phyloP scores from a whole-genome alignment of 2,113 vertebrate genomes.

The Nematolebias whitei region DNA sequence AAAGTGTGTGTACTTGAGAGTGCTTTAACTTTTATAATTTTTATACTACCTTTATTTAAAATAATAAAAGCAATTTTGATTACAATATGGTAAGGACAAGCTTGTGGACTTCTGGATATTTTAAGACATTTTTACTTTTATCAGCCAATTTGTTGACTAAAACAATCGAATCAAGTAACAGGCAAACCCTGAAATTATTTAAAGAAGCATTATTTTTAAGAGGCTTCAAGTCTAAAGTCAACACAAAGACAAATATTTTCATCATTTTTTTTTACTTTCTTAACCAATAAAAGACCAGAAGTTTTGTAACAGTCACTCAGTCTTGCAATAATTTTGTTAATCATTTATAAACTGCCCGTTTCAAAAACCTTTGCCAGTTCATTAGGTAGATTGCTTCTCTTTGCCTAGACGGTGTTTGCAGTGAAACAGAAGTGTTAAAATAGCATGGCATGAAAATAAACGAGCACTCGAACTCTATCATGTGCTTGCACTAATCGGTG shows the following conservation, averaged over 20 bases:
- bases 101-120: not conserved
- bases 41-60: too few species aligned
- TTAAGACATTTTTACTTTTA: not conserved
- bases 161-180: not conserved
- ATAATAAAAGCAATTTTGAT: too few species aligned
- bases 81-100: too few species aligned
- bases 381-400: not conserved
- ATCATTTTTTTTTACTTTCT: not conserved
- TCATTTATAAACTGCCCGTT: not conserved
- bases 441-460: conserved; percentile 14
- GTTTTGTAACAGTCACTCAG: not conserved
- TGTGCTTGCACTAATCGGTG: conserved; percentile 22
- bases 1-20: too few species aligned
- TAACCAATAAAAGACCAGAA: not conserved
- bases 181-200: not conserved
- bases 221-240: not conserved
- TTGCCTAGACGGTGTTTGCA: not conserved
- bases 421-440: not conserved
- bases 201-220: too few species aligned
- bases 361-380: not conserved
- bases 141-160: not conserved
- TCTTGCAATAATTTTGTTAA: not conserved
- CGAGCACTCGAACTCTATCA: conserved; percentile 17
- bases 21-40: too few species aligned
- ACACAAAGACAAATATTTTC: not conserved